Percentiles rank a stretch among this genome's conserved stretches.
Evolutionary conservation across 2,113 vertebrate genomes (phyloP).

Genomic region (Pyxicephalus adspersus): DNA sequence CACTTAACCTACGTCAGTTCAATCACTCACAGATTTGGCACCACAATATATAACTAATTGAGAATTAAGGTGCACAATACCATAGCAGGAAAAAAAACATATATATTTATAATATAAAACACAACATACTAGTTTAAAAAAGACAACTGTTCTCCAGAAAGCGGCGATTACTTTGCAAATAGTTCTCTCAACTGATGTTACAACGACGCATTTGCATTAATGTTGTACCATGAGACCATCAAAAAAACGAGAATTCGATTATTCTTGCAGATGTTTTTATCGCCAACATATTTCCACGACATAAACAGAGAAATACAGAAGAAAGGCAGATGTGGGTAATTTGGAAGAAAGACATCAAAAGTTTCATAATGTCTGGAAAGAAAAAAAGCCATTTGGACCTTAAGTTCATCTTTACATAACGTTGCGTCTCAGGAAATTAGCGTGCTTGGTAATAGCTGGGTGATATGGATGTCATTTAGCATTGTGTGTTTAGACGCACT

Average conservation of each 20-base stretch:
- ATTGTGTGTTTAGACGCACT: conserved; percentile 22
- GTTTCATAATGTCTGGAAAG: conserved; percentile 44
- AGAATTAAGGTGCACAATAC: too few relatives aligned
- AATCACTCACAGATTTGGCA: too few relatives aligned
- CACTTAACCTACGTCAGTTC: too few relatives aligned
- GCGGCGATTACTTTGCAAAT: conserved; percentile 34
- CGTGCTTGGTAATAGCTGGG: conserved; percentile 6
- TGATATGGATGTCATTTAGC: conserved; percentile 25
- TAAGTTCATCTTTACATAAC: conserved; percentile 50
- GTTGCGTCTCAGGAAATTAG: conserved; percentile 44
- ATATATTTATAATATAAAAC: too few relatives aligned
- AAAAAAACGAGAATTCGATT: not conserved
- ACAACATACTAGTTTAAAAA: too few relatives aligned
- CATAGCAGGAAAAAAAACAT: too few relatives aligned
- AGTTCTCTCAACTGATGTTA: not conserved
- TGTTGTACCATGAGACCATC: conserved; percentile 22
- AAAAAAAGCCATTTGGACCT: conserved; percentile 27
- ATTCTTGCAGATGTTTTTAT: conserved; percentile 40
- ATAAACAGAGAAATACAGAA: conserved; percentile 44
- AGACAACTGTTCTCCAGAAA: not conserved
- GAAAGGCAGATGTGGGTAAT: conserved; percentile 49
- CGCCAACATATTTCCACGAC: conserved; percentile 43
- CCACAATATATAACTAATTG: too few relatives aligned
- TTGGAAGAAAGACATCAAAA: conserved; percentile 36
- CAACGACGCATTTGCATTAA: conserved; percentile 42